Evolutionary conservation across 2,113 vertebrate genomes (phyloP).

Genomic region (Tamias sibiricus): DNA sequence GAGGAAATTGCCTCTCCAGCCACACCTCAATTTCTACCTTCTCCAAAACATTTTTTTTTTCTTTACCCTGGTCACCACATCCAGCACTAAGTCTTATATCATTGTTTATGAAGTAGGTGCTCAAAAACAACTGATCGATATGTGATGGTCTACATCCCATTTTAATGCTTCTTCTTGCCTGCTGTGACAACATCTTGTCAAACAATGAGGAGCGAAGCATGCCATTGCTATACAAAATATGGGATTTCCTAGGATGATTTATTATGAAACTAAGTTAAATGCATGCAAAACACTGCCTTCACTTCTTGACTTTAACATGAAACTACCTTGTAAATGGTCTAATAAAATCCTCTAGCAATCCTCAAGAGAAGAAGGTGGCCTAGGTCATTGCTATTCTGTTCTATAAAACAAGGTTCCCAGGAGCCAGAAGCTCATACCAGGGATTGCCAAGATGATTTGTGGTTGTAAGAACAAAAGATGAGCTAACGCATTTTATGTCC

Average conservation of each 20-base stretch:
- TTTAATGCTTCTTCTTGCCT: neutral
- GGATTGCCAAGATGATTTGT: neutral
- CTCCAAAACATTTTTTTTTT: conserved; percentile 19
- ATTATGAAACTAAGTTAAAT: neutral
- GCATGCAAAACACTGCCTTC: neutral
- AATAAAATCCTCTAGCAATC: neutral
- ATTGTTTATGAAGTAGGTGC: neutral
- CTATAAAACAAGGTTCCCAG: neutral
- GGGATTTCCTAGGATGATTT: neutral
- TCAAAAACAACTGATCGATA: neutral
- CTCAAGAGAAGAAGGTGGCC: neutral
- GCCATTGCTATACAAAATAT: neutral
- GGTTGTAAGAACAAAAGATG: neutral
- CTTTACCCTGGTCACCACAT: neutral
- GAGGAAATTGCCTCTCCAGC: neutral
- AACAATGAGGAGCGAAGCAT: neutral
- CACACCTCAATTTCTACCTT: neutral
- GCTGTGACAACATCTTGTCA: too few relatives aligned
- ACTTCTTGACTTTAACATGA: neutral
- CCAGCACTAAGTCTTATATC: neutral
- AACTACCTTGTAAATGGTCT: neutral
- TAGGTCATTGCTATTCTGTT: neutral
- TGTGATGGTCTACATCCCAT: neutral
- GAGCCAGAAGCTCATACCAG: neutral
- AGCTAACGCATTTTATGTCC: neutral